Percentiles rank a stretch among this genome's conserved stretches.
These are phyloP conservation scores for Calliopsis andreniformis DNA, from an alignment of 1,140 invertebrate species.

Conservation along the genomic window DNA sequence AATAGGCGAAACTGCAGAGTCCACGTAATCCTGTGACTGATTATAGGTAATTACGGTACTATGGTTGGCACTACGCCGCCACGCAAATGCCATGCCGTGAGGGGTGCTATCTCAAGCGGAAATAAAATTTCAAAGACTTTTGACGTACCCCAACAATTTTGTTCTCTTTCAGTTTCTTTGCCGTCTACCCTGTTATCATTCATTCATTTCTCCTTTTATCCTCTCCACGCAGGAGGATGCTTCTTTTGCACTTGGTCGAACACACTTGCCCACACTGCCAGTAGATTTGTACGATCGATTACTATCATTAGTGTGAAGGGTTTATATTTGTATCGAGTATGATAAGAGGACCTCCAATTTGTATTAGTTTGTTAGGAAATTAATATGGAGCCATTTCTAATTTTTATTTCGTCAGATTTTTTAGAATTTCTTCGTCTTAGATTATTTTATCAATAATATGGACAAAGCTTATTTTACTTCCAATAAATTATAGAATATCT, in stretches of 20 bases:
- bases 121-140: conserved; percentile 65
- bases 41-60: conserved; percentile 64
- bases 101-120: conserved; percentile 58
- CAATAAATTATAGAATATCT: no score
- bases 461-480: no score
- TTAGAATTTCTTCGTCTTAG: no score
- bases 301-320: background rate
- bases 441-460: no score
- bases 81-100: conserved; percentile 51
- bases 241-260: conserved; percentile 9
- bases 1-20: conserved; percentile 35
- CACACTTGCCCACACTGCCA: background rate
- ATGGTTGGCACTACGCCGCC: conserved; percentile 45
- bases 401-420: no score
- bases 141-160: conserved; percentile 45
- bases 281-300: background rate
- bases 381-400: no score
- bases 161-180: conserved; percentile 36
- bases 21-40: conserved; percentile 66
- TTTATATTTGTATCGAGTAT: no score
- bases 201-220: background rate
- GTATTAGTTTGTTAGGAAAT: no score
- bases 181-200: conserved; percentile 38
- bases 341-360: no score
- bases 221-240: background rate